These are phyloP conservation scores for Takifugu flavidus DNA, from an alignment of 2,113 vertebrate species.

Conservation along the genomic window DNA sequence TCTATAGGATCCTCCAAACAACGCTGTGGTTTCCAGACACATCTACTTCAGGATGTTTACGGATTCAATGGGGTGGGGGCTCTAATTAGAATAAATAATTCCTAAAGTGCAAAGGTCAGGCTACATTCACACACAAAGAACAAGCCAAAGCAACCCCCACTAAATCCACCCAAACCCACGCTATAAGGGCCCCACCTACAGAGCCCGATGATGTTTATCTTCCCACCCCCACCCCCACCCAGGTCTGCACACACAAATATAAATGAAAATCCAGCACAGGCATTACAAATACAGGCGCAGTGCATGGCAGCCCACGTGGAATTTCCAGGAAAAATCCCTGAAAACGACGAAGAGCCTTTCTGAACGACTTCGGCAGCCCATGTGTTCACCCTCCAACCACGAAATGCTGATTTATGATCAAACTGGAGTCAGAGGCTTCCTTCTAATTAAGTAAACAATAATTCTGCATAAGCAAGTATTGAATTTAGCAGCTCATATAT, in stretches of 20 bases:
- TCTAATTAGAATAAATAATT: conserved; percentile 27
- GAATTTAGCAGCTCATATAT: no score
- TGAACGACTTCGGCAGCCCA: no score
- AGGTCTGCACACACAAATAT: conserved; percentile 11
- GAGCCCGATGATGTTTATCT: conserved; percentile 8
- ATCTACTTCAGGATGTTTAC: conserved; percentile 12
- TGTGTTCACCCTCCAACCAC: no score
- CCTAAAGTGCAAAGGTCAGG: conserved; percentile 34
- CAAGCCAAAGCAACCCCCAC: conserved; percentile 19
- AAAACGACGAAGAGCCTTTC: no score
- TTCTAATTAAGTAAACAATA: no score
- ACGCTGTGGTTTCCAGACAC: conserved; percentile 25
- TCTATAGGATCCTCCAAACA: conserved; percentile 21
- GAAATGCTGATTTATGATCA: no score
- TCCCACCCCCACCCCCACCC: conserved; percentile 11
- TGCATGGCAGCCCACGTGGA: no score
- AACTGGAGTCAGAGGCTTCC: no score
- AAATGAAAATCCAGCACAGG: conserved; percentile 5
- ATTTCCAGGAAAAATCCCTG: no score
- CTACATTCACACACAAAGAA: conserved; percentile 28
- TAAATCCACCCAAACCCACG: conserved; percentile 11
- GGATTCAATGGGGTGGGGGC: conserved; percentile 29
- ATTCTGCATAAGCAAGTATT: no score
- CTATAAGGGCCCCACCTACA: conserved; percentile 21
- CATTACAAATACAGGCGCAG: no score